These are phyloP conservation scores for Stomatorhinus ivindoensis DNA, from an alignment of 2,113 vertebrate species.

Conservation along the genomic window DNA sequence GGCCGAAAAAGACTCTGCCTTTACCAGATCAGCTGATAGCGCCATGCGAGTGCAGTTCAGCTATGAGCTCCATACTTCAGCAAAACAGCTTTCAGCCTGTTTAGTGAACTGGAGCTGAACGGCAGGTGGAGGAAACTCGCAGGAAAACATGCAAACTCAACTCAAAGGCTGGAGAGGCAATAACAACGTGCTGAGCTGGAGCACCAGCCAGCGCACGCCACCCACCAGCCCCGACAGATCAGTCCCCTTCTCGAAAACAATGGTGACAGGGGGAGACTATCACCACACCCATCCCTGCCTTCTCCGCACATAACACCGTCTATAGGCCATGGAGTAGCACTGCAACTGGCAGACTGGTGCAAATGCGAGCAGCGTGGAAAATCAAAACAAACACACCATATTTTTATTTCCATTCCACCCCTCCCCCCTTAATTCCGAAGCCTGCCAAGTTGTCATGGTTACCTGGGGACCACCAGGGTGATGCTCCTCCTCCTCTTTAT, in stretches of 20 bases:
- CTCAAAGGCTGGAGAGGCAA: background rate
- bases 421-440: slow-evolving; percentile 26
- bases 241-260: background rate
- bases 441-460: slow-evolving; percentile 48
- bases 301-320: background rate
- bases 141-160: background rate
- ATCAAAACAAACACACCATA: slow-evolving; percentile 33
- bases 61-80: background rate
- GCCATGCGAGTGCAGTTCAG: background rate
- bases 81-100: background rate
- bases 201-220: background rate
- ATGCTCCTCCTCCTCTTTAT: background rate
- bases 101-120: background rate
- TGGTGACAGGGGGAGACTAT: background rate
- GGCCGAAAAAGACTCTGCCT: background rate
- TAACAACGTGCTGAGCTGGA: background rate
- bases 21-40: background rate
- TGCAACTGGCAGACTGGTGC: background rate
- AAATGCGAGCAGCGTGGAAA: slow-evolving; percentile 13
- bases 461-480: slow-evolving; percentile 29
- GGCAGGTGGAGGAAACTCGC: background rate
- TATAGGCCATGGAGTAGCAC: too few species aligned
- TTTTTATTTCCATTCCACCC: slow-evolving; percentile 18
- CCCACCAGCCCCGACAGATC: background rate
- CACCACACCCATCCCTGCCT: background rate